Evolutionary conservation across 2,113 vertebrate species (phyloP), one percentile per base, ranked within the genome.

Genomic region (Pelodiscus sinensis): DNA sequence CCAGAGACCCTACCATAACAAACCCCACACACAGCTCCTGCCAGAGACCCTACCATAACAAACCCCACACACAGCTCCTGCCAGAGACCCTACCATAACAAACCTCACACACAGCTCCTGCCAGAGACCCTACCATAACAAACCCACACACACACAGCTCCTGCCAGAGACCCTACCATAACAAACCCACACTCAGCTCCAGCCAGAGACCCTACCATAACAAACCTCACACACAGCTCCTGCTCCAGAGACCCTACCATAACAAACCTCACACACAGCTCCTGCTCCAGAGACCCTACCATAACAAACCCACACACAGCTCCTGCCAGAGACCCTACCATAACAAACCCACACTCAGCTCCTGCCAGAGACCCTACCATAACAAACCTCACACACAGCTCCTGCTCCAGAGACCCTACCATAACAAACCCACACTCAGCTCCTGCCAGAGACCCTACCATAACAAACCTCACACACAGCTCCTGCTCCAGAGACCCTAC

Each of bases 401-500:
- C 51, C 2, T 35, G 54, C 73, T n/a, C n/a, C 3, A 0, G 22
- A 1, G 2, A 13, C 5, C 0, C 50, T n/a, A 1, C n/a, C 18
- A 11, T 2, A 68, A n/a, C 35, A 22, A 52, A 54, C 79, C 82
- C 19, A 29, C 1, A 1, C 56, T n/a, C 16, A 0, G 35, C 38
- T 9, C 54, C 25, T 27, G 58, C 24, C 56, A 55, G 15, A 55
- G 54, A 55, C 54, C 54, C 52, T 13, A 44, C 3, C 38, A 44
- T n/a, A n/a, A n/a, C n/a, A n/a, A n/a, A n/a, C n/a, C 38, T 5
- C 5, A 3, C 38, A 44, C 38, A 44, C 52, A 52, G 52, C 52
- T 52, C 52, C 52, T 9, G 13, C 52, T n/a, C n/a, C 2, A 52
- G 52, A 52, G 52, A 52, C 52, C 52, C 8, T 52, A 44, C 38